Conservation (phyloP, 2,113 vertebrate genomes). For the Eretmochelys imbricata region DNA sequence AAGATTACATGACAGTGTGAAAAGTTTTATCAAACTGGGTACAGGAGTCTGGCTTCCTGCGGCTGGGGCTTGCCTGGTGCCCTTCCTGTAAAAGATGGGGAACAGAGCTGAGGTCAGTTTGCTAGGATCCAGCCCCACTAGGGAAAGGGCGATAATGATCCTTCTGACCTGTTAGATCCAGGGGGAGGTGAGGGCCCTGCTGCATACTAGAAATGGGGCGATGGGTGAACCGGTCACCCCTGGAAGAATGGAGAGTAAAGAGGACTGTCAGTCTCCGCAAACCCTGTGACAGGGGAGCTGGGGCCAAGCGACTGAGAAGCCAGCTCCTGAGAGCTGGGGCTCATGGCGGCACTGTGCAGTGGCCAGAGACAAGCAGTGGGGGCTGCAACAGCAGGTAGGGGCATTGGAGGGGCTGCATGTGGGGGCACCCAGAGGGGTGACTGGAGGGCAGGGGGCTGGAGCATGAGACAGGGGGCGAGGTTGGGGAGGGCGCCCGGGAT, state of each 20-base stretch:
- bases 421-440: background rate
- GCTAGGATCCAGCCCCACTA: background rate
- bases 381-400: rapidly evolving
- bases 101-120: background rate
- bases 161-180: background rate
- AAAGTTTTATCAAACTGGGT: background rate
- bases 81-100: background rate
- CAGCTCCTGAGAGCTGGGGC: rapidly evolving
- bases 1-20: background rate
- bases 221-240: background rate
- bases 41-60: background rate
- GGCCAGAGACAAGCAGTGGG: rapidly evolving
- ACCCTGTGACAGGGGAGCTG: rapidly evolving
- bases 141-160: background rate
- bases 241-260: background rate
- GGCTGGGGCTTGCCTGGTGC: background rate
- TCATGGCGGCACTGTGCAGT: rapidly evolving
- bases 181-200: background rate
- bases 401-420: background rate
- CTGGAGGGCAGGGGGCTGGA: too few relatives aligned
- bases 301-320: background rate
- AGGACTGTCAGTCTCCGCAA: rapidly evolving
- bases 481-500: too few relatives aligned
- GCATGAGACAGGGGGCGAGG: too few relatives aligned
- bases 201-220: background rate